Conservation (phyloP, 2,113 vertebrate genomes). For the Lasiurus borealis region DNA sequence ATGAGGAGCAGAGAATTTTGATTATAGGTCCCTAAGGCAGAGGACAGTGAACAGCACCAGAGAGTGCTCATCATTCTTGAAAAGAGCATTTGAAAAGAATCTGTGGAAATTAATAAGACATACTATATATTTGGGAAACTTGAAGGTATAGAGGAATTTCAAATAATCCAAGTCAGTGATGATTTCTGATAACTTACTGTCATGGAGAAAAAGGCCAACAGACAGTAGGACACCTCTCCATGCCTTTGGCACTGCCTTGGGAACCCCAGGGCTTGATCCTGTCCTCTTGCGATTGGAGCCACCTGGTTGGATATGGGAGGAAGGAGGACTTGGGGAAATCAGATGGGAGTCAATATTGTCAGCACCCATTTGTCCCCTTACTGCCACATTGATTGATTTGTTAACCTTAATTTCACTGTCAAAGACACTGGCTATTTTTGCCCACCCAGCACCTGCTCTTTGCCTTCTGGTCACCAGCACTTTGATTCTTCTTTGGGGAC, state of each 20-base stretch:
- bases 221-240: neutral
- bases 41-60: neutral
- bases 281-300: neutral
- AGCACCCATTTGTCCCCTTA: accelerated
- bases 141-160: neutral
- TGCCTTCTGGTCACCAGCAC: neutral
- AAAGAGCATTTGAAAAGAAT: neutral
- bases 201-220: neutral
- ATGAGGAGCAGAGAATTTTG: accelerated
- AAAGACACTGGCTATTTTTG: accelerated
- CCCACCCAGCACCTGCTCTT: too few relatives aligned
- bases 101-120: neutral
- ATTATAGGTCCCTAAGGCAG: neutral
- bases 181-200: neutral
- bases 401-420: neutral
- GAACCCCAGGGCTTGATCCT: neutral
- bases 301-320: too few relatives aligned
- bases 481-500: neutral
- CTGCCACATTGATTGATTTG: accelerated
- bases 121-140: neutral
- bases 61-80: neutral
- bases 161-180: neutral
- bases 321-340: neutral
- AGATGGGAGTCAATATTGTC: neutral
- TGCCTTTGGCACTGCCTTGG: accelerated